A percentile compares a stretch with the other conserved stretches of the same genome.
Evolutionary conservation across 30 jellyfish, hydroid and myxozoan species (phyloP).

Genomic region (Haliclystus octoradiatus): DNA sequence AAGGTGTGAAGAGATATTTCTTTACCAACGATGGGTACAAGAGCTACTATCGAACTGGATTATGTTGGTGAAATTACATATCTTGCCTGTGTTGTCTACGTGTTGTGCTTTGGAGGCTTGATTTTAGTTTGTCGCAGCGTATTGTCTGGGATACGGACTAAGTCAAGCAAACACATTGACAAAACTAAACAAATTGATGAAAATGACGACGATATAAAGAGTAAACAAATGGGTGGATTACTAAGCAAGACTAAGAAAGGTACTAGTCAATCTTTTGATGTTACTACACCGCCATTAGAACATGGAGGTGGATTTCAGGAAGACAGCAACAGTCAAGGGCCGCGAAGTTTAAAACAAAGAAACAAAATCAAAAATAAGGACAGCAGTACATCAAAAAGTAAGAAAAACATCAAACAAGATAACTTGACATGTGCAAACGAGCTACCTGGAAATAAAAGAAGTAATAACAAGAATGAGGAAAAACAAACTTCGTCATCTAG

Average conservation of each 20-base stretch:
- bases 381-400: no score
- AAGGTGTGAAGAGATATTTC: no score
- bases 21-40: constrained; percentile 32
- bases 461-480: neutral
- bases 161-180: neutral
- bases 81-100: constrained; percentile 45
- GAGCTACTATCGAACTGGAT: constrained; percentile 53
- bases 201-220: no score
- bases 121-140: constrained; percentile 26
- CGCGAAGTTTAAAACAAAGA: no score
- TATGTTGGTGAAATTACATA: constrained; percentile 58
- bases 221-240: neutral
- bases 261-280: neutral
- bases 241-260: neutral
- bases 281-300: neutral
- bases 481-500: neutral
- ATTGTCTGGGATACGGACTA: neutral
- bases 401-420: neutral
- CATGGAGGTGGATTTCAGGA: neutral
- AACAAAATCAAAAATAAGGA: no score
- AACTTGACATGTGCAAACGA: neutral
- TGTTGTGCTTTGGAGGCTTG: constrained; percentile 52
- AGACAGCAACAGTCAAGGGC: neutral
- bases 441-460: neutral
- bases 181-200: neutral